Evolutionary conservation across 23 tunicate species (phyloP), one percentile per base, ranked within the genome.

Genomic region (Aplidium turbinatum): DNA sequence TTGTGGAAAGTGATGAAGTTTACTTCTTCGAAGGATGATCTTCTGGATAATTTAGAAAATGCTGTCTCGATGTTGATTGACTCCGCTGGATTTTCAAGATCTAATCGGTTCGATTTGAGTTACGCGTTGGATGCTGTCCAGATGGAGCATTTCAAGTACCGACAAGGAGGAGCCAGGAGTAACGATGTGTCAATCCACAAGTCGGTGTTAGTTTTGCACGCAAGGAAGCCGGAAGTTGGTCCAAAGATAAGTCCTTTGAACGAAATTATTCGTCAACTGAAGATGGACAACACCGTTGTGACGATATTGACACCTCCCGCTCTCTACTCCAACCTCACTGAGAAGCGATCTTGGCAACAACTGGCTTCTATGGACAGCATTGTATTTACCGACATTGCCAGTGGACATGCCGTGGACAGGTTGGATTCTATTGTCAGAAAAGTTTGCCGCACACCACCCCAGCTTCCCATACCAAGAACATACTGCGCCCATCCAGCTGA

Each of bases 401-500:
- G 35, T 25, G 30, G 33, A 11, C 4, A 58, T 20, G 28, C 48
- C 13, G 5, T 27, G 9, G 56, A 36, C 24, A 31, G 25, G 54
- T 25, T 38, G 25, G 34, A 58, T 35, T 24, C 9, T 28, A 57
- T 77, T 16, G 47, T 31, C 38, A 47, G 29, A 9, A 74, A 75
- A 53, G 47, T 77, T 6, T 84, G 90, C 27, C 58, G 90, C 4
- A 39, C 61, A 0, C 90, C 90, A 11, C 57, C 26, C 27, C 29
- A 18, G 7, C 47, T 77, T 30, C 71, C 77, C 19, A 24, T 77
- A 19, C 56, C 65, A 3, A 45, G 34, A 7, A 39, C 55, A 18
- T 50, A 65, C 78, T 84, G 90, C 57, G 50, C 26, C 3, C 60
- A 63, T 4, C 1, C 63, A 9, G 68, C 73, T 16, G 90, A 84